Conservation (phyloP, 35 echinoderm and acorn worm genomes). For the Apostichopus californicus region DNA sequence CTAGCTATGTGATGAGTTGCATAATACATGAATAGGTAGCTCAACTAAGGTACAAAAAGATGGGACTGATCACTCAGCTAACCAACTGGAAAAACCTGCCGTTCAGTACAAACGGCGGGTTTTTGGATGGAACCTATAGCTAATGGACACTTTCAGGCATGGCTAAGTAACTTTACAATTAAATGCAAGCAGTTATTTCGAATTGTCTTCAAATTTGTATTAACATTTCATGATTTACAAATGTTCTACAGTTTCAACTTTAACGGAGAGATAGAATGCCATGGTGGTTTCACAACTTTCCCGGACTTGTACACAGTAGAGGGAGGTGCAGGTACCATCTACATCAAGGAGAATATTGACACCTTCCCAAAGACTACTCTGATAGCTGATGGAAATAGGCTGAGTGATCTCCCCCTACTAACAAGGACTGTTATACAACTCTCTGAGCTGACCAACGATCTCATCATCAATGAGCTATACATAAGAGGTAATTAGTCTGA, state of each 20-base stretch:
- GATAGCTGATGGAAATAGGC: slow-evolving; percentile 48
- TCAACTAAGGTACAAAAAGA: no score
- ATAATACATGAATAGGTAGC: no score
- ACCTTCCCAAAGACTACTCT: slow-evolving; percentile 48
- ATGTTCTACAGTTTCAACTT: slow-evolving; percentile 57
- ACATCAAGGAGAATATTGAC: slow-evolving; percentile 62
- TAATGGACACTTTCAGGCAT: no score
- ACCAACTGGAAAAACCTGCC: no score
- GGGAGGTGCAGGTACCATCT: slow-evolving; percentile 75
- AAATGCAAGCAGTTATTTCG: no score
- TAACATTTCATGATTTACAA: background rate
- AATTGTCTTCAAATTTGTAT: no score
- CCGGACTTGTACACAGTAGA: slow-evolving; percentile 37
- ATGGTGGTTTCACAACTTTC: slow-evolving; percentile 33
- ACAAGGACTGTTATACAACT: slow-evolving; percentile 58
- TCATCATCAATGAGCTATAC: slow-evolving; percentile 56
- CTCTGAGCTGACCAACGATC: slow-evolving; percentile 23
- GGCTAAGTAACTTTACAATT: no score
- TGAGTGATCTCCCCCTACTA: slow-evolving; percentile 24
- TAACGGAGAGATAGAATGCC: slow-evolving; percentile 36
- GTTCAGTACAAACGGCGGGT: no score
- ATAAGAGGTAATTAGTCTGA: slow-evolving; percentile 62
- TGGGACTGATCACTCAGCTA: no score
- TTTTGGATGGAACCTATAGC: no score
- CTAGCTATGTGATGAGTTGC: no score